Conservation (phyloP, 2,888 invertebrate species). For the Lasioglossum calceatum region DNA sequence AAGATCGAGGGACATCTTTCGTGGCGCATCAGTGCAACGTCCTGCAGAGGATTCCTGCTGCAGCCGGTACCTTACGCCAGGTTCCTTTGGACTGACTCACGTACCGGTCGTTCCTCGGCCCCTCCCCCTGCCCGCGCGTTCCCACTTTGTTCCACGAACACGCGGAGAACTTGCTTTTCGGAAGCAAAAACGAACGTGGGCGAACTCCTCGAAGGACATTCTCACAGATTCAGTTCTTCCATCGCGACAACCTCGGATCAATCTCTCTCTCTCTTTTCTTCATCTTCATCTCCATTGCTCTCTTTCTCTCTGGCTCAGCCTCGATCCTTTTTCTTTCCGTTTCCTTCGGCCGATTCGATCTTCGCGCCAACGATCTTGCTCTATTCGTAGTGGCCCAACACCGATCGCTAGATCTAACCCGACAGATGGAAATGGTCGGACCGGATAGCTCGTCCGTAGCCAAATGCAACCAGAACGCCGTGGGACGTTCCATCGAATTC, state of each 20-base stretch:
- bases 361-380: constrained; percentile 5
- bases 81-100: constrained; percentile 78
- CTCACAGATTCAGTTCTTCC: constrained; percentile 53
- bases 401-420: neutral
- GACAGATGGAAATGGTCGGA: neutral
- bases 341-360: constrained; percentile 11
- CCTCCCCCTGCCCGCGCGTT: constrained; percentile 44
- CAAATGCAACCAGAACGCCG: neutral
- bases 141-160: constrained; percentile 63
- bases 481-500: neutral
- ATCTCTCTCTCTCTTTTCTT: neutral
- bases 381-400: neutral
- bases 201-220: constrained; percentile 63
- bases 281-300: neutral
- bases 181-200: constrained; percentile 67
- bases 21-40: constrained; percentile 67
- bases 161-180: constrained; percentile 63
- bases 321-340: neutral
- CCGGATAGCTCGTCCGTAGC: neutral
- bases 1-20: constrained; percentile 59
- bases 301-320: neutral
- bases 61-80: constrained; percentile 70
- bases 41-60: constrained; percentile 64
- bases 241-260: constrained; percentile 12
- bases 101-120: constrained; percentile 74